Conservation (phyloP, 2,888 invertebrate genomes). For the Geophilus truncorum region DNA sequence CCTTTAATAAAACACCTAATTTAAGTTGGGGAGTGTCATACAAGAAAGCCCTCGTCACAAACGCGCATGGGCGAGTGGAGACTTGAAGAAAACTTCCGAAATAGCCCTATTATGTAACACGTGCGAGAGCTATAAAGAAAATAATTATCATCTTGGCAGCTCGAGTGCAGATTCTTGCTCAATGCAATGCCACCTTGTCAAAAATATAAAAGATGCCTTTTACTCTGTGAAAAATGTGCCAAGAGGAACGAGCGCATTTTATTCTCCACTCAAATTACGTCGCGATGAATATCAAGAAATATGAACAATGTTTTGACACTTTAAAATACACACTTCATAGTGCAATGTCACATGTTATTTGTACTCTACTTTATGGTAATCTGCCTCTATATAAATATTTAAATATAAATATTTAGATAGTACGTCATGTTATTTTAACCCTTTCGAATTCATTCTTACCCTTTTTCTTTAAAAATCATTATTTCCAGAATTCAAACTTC, state of each 20-base stretch:
- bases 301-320: neutral
- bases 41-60: neutral
- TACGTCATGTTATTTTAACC: too few relatives aligned
- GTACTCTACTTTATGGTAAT: too few relatives aligned
- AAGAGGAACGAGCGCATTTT: neutral
- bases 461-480: too few relatives aligned
- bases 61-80: neutral
- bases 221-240: neutral
- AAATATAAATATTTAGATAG: too few relatives aligned
- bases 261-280: neutral
- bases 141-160: neutral
- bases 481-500: too few relatives aligned
- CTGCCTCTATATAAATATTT: too few relatives aligned
- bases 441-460: too few relatives aligned
- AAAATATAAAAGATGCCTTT: neutral
- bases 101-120: neutral
- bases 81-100: neutral
- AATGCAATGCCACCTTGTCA: neutral
- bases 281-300: neutral
- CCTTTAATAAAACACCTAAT: neutral
- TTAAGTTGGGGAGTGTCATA: neutral
- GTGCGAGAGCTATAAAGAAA: neutral
- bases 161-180: neutral
- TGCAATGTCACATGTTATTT: too few relatives aligned
- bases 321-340: neutral